phyloP scores from a whole-genome alignment of 1,140 invertebrate species.

The Wasmannia auropunctata region DNA sequence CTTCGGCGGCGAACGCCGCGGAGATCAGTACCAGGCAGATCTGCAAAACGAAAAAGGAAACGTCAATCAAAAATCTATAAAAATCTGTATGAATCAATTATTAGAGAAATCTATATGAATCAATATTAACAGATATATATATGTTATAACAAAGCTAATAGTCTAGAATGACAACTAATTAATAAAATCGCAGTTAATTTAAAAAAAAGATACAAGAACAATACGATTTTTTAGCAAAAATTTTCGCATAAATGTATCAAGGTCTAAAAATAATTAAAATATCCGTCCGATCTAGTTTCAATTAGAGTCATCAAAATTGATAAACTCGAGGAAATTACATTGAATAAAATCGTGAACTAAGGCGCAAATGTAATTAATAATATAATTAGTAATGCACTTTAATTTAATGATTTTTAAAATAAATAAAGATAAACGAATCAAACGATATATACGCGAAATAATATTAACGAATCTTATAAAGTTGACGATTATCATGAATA shows the following conservation, averaged over 20 bases:
- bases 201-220: neutral
- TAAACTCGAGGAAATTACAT: neutral
- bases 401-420: neutral
- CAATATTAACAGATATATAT: neutral
- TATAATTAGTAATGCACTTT: neutral
- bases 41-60: conserved; percentile 65
- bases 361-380: neutral
- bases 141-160: neutral
- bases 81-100: too few relatives aligned
- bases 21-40: conserved; percentile 81
- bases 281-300: neutral
- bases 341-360: neutral
- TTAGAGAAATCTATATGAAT: neutral
- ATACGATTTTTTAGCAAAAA: neutral
- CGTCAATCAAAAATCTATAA: neutral
- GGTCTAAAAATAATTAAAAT: neutral
- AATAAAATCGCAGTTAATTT: neutral
- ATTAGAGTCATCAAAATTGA: neutral
- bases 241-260: neutral
- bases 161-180: neutral
- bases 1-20: conserved; percentile 76
- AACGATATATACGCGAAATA: neutral
- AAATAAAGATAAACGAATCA: neutral
- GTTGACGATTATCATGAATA: neutral
- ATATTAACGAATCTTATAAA: neutral